Percentiles rank a stretch among this genome's conserved stretches.
These are phyloP conservation scores for Magallana gigas DNA, from an alignment of 1,140 invertebrate genomes.

Conservation along the genomic window DNA sequence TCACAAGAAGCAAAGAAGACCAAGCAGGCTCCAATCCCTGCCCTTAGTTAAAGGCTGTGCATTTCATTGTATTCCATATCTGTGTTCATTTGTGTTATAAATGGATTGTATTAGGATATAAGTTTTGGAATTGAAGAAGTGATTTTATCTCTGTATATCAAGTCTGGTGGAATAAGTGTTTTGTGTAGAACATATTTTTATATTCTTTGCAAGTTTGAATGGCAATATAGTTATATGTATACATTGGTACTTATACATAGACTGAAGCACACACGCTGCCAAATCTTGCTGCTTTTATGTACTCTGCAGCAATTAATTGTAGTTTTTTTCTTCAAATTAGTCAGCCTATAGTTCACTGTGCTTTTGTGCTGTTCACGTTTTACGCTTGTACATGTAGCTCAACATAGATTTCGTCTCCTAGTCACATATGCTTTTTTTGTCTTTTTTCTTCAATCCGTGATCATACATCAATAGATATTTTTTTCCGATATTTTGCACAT, in stretches of 20 bases:
- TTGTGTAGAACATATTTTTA: neutral
- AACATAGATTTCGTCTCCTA: conserved; percentile 5
- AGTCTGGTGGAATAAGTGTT: neutral
- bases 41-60: conserved; percentile 23
- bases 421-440: neutral
- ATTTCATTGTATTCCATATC: conserved; percentile 15
- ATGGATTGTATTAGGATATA: neutral
- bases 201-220: neutral
- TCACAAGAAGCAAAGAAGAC: conserved; percentile 59
- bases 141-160: neutral
- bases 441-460: neutral
- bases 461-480: neutral
- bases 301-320: neutral
- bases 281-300: conserved; percentile 18
- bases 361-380: neutral
- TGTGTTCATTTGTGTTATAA: conserved; percentile 2
- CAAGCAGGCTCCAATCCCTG: conserved; percentile 58
- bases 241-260: neutral
- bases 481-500: neutral
- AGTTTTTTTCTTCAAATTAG: neutral
- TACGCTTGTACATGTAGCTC: conserved; percentile 15
- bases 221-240: conserved; percentile 26
- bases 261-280: conserved; percentile 13
- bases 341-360: neutral
- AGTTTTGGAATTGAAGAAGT: neutral